Conservation (phyloP, 2,113 vertebrate genomes). For the Ondatra zibethicus region DNA sequence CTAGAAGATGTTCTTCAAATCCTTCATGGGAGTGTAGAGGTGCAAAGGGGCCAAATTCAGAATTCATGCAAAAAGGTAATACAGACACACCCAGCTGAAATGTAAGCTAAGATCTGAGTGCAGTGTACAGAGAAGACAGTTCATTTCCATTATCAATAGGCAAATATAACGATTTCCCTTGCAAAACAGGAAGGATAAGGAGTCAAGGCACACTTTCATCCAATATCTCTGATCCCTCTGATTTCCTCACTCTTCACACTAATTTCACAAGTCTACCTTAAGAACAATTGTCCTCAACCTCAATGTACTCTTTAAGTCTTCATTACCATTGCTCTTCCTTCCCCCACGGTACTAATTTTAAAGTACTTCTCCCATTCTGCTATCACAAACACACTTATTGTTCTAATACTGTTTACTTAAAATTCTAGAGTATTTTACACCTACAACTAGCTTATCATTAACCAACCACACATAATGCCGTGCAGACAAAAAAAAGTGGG, state of each 20-base stretch:
- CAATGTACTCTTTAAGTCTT: not conserved
- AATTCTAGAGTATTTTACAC: not conserved
- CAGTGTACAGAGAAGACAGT: not conserved
- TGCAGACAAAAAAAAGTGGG: not conserved
- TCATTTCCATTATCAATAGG: not conserved
- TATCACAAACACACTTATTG: not conserved
- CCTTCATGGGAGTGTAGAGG: not conserved
- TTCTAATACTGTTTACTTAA: not conserved
- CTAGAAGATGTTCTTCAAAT: not conserved
- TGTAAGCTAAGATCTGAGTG: not conserved
- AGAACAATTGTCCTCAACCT: not conserved
- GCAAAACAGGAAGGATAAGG: not conserved
- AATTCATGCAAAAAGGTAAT: not conserved
- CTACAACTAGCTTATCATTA: not conserved
- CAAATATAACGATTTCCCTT: not conserved
- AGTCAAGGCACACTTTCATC: not conserved
- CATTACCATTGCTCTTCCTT: not conserved
- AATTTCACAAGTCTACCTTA: not conserved
- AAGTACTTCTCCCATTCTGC: not conserved
- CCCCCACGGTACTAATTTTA: not conserved
- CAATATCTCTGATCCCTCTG: not conserved
- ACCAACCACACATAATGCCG: not conserved
- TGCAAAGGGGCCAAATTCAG: not conserved
- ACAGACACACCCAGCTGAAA: not conserved
- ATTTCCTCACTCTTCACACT: not conserved